These are phyloP conservation scores for Xestobium rufovillosum DNA, from an alignment of 2,888 invertebrate species.

Conservation along the genomic window DNA sequence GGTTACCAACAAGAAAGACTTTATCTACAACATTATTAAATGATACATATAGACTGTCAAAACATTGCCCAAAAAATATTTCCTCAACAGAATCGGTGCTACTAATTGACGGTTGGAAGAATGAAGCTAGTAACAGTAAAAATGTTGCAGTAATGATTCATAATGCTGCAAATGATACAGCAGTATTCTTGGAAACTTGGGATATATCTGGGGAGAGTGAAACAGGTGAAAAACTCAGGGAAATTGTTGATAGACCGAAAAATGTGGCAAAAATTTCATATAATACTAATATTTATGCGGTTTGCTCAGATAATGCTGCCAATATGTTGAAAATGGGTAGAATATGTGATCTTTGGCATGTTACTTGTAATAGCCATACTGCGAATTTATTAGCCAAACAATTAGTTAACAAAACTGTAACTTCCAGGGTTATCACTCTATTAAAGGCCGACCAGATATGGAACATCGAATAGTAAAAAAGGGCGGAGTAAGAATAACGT, in stretches of 20 bases:
- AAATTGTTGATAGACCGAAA: constrained; percentile 17
- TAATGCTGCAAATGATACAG: constrained; percentile 8
- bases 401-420: constrained; percentile 15
- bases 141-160: constrained; percentile 12
- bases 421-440: neutral
- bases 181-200: constrained; percentile 19
- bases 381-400: constrained; percentile 24
- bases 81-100: too few species aligned
- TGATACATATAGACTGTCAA: too few species aligned
- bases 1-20: too few species aligned
- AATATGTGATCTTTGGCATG: constrained; percentile 21
- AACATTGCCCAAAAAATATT: too few species aligned
- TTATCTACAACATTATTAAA: constrained; percentile 1
- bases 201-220: constrained; percentile 15
- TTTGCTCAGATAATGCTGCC: constrained; percentile 25
- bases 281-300: constrained; percentile 21
- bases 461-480: constrained; percentile 1
- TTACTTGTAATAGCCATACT: constrained; percentile 23
- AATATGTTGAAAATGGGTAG: constrained; percentile 23
- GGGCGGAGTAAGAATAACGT: neutral
- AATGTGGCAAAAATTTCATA: constrained; percentile 18
- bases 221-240: constrained; percentile 15
- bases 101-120: constrained; percentile 20
- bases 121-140: constrained; percentile 12
- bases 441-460: neutral